Evolutionary conservation across 2,888 invertebrate genomes (phyloP).

Genomic region (Tachina fera): DNA sequence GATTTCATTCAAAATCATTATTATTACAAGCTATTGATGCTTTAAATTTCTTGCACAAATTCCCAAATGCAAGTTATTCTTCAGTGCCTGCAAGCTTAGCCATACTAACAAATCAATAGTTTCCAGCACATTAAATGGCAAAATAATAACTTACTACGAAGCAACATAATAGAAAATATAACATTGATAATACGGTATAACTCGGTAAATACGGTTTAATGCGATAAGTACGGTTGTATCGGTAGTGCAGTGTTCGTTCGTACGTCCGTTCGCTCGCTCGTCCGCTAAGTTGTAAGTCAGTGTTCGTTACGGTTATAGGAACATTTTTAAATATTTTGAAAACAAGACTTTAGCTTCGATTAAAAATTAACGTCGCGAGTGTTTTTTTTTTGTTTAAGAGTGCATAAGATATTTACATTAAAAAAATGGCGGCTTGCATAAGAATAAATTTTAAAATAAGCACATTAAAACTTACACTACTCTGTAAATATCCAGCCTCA

Average conservation of each 20-base stretch:
- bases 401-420: not conserved
- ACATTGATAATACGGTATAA: too few relatives aligned
- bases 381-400: not conserved
- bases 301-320: constrained; percentile 9
- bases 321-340: constrained; percentile 14
- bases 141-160: not conserved
- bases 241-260: constrained; percentile 1
- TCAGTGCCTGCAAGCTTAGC: too few relatives aligned
- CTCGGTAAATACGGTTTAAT: not conserved
- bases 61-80: too few relatives aligned
- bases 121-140: too few relatives aligned
- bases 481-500: not conserved
- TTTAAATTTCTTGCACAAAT: too few relatives aligned
- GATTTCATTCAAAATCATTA: too few relatives aligned
- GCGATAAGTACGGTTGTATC: not conserved
- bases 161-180: too few relatives aligned
- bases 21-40: too few relatives aligned
- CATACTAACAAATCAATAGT: too few relatives aligned
- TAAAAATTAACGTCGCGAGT: constrained; percentile 9
- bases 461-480: not conserved
- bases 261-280: not conserved
- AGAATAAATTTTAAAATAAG: too few relatives aligned
- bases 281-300: not conserved
- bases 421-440: too few relatives aligned
- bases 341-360: constrained; percentile 5